phyloP scores from a whole-genome alignment of 2,113 vertebrate genomes.

The Hoplias malabaricus region DNA sequence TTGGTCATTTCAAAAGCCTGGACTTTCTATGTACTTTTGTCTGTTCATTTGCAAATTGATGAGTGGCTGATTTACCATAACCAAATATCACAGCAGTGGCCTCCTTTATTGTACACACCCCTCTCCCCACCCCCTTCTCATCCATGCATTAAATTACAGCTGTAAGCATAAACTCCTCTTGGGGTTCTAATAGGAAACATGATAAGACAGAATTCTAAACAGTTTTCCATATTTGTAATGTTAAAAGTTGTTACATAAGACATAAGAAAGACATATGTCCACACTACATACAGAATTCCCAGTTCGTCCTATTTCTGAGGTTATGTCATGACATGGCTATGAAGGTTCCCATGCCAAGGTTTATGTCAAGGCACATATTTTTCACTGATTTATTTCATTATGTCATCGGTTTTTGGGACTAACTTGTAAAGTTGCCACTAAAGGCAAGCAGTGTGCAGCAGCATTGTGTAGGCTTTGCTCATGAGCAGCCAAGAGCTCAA shows the following conservation, averaged over 20 bases:
- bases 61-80: not conserved
- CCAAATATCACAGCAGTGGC: not conserved
- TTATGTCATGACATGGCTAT: not conserved
- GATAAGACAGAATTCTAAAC: not conserved
- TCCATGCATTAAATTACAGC: not conserved
- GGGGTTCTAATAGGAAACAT: too few relatives aligned
- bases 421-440: not conserved
- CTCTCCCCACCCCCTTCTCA: not conserved
- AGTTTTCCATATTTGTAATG: not conserved
- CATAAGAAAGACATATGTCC: too few relatives aligned
- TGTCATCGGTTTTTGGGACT: not conserved
- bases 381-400: not conserved
- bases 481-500: conserved; percentile 21
- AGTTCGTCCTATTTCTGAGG: not conserved
- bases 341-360: not conserved
- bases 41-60: not conserved
- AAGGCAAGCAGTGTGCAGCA: not conserved
- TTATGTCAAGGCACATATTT: not conserved
- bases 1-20: too few relatives aligned
- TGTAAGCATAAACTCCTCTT: not conserved
- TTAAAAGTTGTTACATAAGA: not conserved
- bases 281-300: not conserved
- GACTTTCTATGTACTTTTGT: not conserved
- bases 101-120: not conserved
- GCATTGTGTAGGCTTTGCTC: conserved; percentile 10